phyloP scores from a whole-genome alignment of 92 coral and sea anemone species.

The Scolanthus callimorphus region DNA sequence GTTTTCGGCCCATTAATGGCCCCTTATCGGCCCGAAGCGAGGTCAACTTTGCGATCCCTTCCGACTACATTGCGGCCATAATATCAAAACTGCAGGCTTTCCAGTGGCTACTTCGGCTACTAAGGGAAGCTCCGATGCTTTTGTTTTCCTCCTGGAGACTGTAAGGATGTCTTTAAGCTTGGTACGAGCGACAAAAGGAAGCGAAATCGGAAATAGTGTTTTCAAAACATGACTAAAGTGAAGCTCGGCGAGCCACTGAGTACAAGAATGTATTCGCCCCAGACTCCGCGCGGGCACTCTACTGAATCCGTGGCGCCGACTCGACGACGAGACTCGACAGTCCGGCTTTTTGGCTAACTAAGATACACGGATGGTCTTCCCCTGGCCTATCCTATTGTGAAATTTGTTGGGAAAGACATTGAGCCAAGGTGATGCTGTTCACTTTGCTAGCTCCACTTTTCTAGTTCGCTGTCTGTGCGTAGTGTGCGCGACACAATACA shows the following conservation, averaged over 20 bases:
- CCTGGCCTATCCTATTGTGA: too few relatives aligned
- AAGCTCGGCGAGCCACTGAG: slow-evolving; percentile 4
- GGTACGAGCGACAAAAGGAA: slow-evolving; percentile 17
- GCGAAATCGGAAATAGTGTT: slow-evolving; percentile 46
- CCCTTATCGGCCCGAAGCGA: neutral
- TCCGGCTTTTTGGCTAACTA: too few relatives aligned
- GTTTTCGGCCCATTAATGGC: neutral
- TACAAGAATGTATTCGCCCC: too few relatives aligned
- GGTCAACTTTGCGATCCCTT: slow-evolving; percentile 47
- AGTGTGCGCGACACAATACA: too few relatives aligned
- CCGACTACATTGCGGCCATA: slow-evolving; percentile 19
- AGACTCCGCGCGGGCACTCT: too few relatives aligned
- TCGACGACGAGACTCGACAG: too few relatives aligned
- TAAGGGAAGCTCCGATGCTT: neutral
- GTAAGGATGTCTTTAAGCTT: slow-evolving; percentile 3
- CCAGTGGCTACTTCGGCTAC: neutral
- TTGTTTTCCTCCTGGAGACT: neutral
- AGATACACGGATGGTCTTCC: too few relatives aligned
- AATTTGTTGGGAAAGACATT: too few relatives aligned
- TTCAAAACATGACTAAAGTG: slow-evolving; percentile 44
- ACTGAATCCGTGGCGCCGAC: too few relatives aligned
- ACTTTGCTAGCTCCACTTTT: too few relatives aligned
- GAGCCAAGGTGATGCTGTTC: too few relatives aligned
- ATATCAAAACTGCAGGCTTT: neutral
- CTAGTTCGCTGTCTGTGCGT: too few relatives aligned